Evolutionary conservation across 2,888 invertebrate genomes (phyloP), one percentile per base, ranked within the genome.

Genomic region (Eupithecia tripunctaria): DNA sequence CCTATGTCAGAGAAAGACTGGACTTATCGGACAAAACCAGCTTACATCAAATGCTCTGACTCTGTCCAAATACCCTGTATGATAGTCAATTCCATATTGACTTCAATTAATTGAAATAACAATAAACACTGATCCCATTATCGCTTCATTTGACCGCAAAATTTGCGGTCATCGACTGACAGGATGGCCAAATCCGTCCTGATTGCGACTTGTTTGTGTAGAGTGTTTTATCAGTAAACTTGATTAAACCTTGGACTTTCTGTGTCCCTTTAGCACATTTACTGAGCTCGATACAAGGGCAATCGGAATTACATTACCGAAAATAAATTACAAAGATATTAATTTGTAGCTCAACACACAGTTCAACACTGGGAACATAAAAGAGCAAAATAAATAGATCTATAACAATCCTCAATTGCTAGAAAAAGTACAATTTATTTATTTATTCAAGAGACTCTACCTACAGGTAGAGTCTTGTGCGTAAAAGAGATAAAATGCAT

Each of bases 121-220:
- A 36, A n/a, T 60, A 29, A 29, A 29, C 7, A 60, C 3, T 18
- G 18, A 27, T 29, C 29, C 8, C 18, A 18, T 36, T 60, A 60
- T 60, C 60, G 7, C 60, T 29, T 60, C 56, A 56, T 56, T 21
- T 25, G 60, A 60, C 60, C 60, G 29, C 18, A 18, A 27, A 60
- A 27, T 60, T 29, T 15, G 60, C 60, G 70, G 75, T 68, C 75
- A 75, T 71, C 70, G 65, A 67, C 59, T 43, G 36, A 38, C 66
- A 25, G 64, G n/a, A 59, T 68, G 67, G 67, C n/a, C 14, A 32
- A 56, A 38, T 67, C 51, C 25, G 67, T 21, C 29, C 60, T 2
- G 60, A 60, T 60, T 29, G 29, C 21, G 29, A 60, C 60, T 60
- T 18, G 60, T 60, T 59, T 29, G 18, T 25, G 56, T 14, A 25